Base-by-base conservation (phyloP, 2,113 vertebrate genomes). In the Empidonax traillii region DNA sequence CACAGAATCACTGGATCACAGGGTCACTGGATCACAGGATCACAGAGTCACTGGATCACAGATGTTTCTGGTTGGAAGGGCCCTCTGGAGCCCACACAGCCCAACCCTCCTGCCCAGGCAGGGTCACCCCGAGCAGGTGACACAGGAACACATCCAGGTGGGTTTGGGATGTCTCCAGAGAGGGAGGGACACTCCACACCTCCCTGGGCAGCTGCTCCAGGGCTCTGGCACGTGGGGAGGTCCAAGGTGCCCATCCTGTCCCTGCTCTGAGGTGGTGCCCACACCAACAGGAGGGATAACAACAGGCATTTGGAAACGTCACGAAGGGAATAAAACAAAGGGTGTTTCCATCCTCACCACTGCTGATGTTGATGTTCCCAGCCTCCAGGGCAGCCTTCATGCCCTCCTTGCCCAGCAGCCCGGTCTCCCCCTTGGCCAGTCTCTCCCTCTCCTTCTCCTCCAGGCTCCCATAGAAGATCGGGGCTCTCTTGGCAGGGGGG, bases 341-440 rank as follows among this genome's bases (percentile, higher is more conserved):
- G 17, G 6, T 1, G 11, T 14, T 20, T 47, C 25, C 63, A 28
- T 15, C 12, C 98, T 98, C 97, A 99, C 99, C 99, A 10, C 98
- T 98, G 39, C 99, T 99, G 87, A 99, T 98, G 96, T 99, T 99
- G 96, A 99, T 99, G 97, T 99, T 98, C 39, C 99, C 99, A 2
- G 99, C 99, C 92, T 99, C 98, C 0, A 99, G 98, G 1, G 98
- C 99, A 3, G 99, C 99, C 92, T 98, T 99, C 88, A 99, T 97
- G 0, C 97, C 99, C 71, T 99, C 98, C 90, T 97, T 98, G 4
- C 93, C 97, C 76, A 98, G 91, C 90, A 98, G 85, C 8, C 97
- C 96, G 0, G 87, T 53, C 4, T 97, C 97, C 11, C 98, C 98
- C 25, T 97, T 98, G 8, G 96, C 95, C 85, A 99, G 98, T 3